A percentile compares a stretch with the other conserved stretches of the same genome.
Evolutionary conservation across 2,888 invertebrate genomes (phyloP).

Genomic region (Polyommatus icarus): DNA sequence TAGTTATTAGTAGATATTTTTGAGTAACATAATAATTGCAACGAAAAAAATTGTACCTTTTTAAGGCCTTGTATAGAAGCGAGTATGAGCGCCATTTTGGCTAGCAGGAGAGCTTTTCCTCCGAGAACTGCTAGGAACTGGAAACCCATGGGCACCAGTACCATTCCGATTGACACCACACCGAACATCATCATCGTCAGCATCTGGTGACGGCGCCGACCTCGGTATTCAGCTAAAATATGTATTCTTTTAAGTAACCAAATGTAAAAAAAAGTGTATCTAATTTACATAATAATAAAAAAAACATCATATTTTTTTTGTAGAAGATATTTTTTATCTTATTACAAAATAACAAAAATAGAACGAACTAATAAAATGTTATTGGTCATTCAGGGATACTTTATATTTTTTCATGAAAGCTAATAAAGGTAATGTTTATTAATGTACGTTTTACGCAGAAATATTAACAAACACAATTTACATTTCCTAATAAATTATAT

Average conservation of each 20-base stretch:
- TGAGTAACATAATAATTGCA: not conserved
- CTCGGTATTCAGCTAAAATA: conserved; percentile 69
- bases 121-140: conserved; percentile 91
- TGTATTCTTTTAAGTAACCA: not conserved
- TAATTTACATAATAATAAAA: no score
- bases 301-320: no score
- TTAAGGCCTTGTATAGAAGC: conserved; percentile 90
- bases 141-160: conserved; percentile 90
- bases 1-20: not conserved
- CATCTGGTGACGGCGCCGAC: conserved; percentile 83
- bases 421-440: no score
- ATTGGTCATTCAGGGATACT: no score
- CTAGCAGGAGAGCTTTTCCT: conserved; percentile 88
- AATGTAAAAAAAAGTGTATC: no score
- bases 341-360: no score
- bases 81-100: conserved; percentile 89
- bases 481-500: no score
- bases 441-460: no score
- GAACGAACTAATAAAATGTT: no score
- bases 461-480: no score
- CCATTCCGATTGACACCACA: conserved; percentile 86
- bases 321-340: no score
- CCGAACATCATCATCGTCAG: conserved; percentile 90
- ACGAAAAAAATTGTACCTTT: conserved; percentile 73
- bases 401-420: no score